Evolutionary conservation across 2,888 invertebrate genomes (phyloP).

Genomic region (Eristalis arbustorum): DNA sequence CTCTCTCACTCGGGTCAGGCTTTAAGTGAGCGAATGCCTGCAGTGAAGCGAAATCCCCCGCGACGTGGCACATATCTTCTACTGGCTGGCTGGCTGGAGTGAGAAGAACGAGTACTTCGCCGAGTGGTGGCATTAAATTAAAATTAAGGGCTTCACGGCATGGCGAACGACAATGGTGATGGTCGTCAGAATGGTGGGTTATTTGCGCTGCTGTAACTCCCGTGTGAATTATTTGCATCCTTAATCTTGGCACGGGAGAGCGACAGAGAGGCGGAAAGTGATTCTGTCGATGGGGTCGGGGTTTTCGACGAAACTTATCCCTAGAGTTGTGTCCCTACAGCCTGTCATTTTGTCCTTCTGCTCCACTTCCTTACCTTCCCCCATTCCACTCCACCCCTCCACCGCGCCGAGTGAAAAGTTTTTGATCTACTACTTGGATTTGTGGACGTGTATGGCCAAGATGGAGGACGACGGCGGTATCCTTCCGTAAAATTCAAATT

Average conservation of each 20-base stretch:
- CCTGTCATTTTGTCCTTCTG: not conserved
- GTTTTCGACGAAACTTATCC: slow-evolving; percentile 22
- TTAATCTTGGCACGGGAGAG: slow-evolving; percentile 27
- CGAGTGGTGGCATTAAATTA: slow-evolving; percentile 9
- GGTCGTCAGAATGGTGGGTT: not conserved
- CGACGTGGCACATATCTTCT: not conserved
- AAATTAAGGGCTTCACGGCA: slow-evolving; percentile 4
- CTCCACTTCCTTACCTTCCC: slow-evolving; percentile 12
- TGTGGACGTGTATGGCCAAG: not conserved
- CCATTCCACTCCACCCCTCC: too few species aligned
- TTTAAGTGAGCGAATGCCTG: not conserved
- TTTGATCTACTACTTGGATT: slow-evolving; percentile 13
- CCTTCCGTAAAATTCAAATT: slow-evolving; percentile 56
- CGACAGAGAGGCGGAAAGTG: not conserved
- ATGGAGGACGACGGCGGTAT: not conserved
- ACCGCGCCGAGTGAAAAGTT: slow-evolving; percentile 40
- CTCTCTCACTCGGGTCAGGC: not conserved
- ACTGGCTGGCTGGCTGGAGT: not conserved
- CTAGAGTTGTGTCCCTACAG: not conserved
- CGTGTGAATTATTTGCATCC: slow-evolving; percentile 53
- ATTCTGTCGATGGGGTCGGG: not conserved
- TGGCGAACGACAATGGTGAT: not conserved
- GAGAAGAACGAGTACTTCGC: not conserved
- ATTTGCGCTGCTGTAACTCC: slow-evolving; percentile 7
- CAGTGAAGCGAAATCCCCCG: not conserved